Base-by-base conservation (phyloP, 2,888 invertebrate genomes). In the Pristionchus japonicus region DNA sequence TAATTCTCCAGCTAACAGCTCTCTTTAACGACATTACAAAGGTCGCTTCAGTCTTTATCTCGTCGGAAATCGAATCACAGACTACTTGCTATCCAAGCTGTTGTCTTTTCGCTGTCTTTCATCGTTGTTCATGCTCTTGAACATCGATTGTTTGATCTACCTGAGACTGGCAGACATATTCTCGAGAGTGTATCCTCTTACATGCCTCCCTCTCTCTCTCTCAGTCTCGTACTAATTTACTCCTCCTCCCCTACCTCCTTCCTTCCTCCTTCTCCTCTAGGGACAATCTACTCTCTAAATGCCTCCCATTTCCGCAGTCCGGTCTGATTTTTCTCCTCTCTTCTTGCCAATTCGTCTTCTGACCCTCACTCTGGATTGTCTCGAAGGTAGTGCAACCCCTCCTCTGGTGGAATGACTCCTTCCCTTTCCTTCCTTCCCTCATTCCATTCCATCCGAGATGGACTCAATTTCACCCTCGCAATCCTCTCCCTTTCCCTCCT, bases 261-360 rank as follows among this genome's bases (percentile, higher is more conserved):
- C 43, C 77, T 43, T 23, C 70, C 37, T 70, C 83, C 85, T 89
- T 87, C 88, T 87, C 47, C 47, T 86, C 27, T 37, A 70, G 74
- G 88, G 88, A 88, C 90, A 90, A 89, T 90, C 89, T n/a, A n/a
- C n/a, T n/a, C n/a, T n/a, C n/a, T 77, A 77, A 77, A 77, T 77
- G 77, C 77, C 77, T 77, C n/a, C 77, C 77, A 77, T 77, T 77
- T 77, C 47, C 77, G 40, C 9, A 43, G 43, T 47, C 43, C 43
- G 20, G 37, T 70, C 70, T 37, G 70, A 70, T 70, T 40, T 31
- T 64, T 37, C 37, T n/a, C n/a, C n/a, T n/a, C n/a, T n/a, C n/a
- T n/a, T n/a, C 6, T 17, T 7, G 3, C 31, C 34, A 34, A 64
- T 64, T 64, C 13, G 64, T 27, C 31, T n/a, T 57, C 52, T 57